These are phyloP conservation scores for Pholis gunnellus DNA, from an alignment of 2,113 vertebrate species.

Conservation along the genomic window DNA sequence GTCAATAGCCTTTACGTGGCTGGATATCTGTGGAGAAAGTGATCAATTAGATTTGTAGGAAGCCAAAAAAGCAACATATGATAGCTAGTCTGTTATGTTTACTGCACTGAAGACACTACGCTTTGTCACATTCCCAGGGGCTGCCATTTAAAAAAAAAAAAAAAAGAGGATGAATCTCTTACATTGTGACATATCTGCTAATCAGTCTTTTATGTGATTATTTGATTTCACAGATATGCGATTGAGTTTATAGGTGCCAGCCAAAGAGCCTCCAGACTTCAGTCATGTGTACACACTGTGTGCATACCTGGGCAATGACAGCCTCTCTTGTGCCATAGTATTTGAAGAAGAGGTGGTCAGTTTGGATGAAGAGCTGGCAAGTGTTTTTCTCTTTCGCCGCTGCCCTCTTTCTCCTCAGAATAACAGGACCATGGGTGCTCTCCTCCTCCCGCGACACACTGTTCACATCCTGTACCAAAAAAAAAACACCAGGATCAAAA, in stretches of 20 bases:
- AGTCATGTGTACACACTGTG: neutral
- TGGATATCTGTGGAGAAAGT: conserved; percentile 90
- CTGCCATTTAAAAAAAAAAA: neutral
- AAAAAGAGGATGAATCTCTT: neutral
- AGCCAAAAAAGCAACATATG: neutral
- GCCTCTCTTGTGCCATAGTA: conserved; percentile 92
- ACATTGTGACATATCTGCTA: neutral
- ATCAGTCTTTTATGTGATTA: neutral
- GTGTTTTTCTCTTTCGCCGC: conserved; percentile 92
- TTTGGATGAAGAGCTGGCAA: conserved; percentile 97
- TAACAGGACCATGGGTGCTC: conserved; percentile 80
- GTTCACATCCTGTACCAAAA: conserved; percentile 54
- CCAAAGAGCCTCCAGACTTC: neutral
- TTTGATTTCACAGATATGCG: neutral
- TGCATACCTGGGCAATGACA: conserved; percentile 92
- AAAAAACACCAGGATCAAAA: neutral
- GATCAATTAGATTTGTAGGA: neutral
- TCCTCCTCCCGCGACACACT: conserved; percentile 55
- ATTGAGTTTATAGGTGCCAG: neutral
- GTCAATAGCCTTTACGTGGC: conserved; percentile 97
- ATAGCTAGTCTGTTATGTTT: neutral
- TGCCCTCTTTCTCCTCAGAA: conserved; percentile 91
- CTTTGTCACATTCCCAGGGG: neutral
- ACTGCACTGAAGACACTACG: neutral
- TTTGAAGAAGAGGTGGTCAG: conserved; percentile 93